Conservation (phyloP, 2,113 vertebrate species). For the Hymenochirus boettgeri region DNA sequence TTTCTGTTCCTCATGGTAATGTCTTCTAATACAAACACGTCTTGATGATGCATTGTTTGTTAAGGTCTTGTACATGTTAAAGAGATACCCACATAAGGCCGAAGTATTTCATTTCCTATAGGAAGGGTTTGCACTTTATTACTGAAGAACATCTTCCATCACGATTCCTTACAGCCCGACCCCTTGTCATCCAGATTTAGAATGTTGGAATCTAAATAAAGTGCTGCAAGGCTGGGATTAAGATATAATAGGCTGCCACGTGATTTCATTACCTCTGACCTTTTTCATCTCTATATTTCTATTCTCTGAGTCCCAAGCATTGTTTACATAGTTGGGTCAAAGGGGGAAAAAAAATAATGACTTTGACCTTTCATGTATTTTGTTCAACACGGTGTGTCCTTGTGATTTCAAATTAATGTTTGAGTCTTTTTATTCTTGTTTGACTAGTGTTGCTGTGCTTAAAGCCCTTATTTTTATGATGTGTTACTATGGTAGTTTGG, state of each 20-base stretch:
- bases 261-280: conserved; percentile 42
- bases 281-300: conserved; percentile 43
- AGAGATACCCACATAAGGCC: too few relatives aligned
- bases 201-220: conserved; percentile 38
- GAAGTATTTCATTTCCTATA: background rate
- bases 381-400: conserved; percentile 32
- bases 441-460: conserved; percentile 50
- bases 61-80: too few relatives aligned
- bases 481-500: conserved; percentile 44
- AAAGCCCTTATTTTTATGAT: conserved; percentile 40
- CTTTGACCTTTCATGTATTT: conserved; percentile 31
- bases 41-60: too few relatives aligned
- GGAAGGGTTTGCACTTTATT: background rate
- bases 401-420: conserved; percentile 51
- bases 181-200: background rate
- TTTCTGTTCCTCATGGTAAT: too few relatives aligned
- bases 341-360: conserved; percentile 29
- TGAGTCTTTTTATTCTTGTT: conserved; percentile 44
- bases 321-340: conserved; percentile 34
- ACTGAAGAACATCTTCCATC: background rate
- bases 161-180: background rate
- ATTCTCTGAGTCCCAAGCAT: conserved; percentile 44
- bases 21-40: too few relatives aligned
- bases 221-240: conserved; percentile 48
- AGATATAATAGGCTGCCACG: conserved; percentile 28